Evolutionary conservation across 1,140 invertebrate species (phyloP), one percentile per base, ranked within the genome.

Genomic region (Cylas formicarius): DNA sequence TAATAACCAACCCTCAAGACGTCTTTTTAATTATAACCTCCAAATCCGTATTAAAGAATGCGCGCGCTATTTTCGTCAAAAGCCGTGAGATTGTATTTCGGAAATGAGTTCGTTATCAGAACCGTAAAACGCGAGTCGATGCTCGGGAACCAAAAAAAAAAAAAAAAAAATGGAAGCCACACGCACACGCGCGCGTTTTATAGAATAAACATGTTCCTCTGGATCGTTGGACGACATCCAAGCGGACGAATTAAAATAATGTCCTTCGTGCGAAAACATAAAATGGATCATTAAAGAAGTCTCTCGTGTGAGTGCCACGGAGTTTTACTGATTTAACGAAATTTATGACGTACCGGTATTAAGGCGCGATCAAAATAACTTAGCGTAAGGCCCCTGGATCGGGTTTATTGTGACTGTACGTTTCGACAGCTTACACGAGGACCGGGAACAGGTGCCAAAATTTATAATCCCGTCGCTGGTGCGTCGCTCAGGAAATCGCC

Each of bases 261-360:
- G 58, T 65, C 58, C 51, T 58, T 62, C 63, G 61, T 60, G 61
- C 63, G 54, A 61, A 63, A 61, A 59, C 61, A 65, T 65, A 65
- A 65, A 65, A 62, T 53, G 61, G 56, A 61, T 61, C 61, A 63
- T 63, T 62, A 65, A 65, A 63, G 55, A 59, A 61, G 57, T 58
- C 60, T 53, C 58, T 58, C 56, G 55, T 60, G 44, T 57, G 55
- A 54, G 50, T 56, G 54, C 53, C 54, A 56, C 50, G 19, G 42
- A 55, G 44, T 52, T 55, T 57, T 58, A 58, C 54, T 52, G 50
- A 55, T 54, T 56, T 53, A 54, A 38, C 34, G 42, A 50, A 56
- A 56, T 56, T 56, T 56, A 56, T 56, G 53, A 40, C 39, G 42
- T 40, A 33, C 49, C 36, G 53, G 51, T 53, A 53, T 48, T 53